Percentiles rank a stretch among this genome's conserved stretches.
These are phyloP conservation scores for Hyposmocoma kahamanoa DNA, from an alignment of 1,140 invertebrate species.

Conservation along the genomic window DNA sequence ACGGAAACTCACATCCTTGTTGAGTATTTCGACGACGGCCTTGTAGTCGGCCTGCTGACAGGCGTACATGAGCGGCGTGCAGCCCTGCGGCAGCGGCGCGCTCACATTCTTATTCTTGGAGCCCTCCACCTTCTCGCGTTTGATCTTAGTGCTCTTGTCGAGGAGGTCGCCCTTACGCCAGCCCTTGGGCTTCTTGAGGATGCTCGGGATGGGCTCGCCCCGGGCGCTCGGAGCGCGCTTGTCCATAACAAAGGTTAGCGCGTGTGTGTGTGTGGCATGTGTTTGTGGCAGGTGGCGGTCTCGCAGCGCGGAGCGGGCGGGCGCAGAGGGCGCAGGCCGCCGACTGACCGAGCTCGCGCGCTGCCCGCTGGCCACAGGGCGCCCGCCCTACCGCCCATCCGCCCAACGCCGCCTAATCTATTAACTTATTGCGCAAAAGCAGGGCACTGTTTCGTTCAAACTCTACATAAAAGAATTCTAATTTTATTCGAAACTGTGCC, in stretches of 20 bases:
- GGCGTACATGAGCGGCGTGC: constrained; percentile 90
- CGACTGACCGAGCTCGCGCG: constrained; percentile 51
- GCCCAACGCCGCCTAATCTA: constrained; percentile 31
- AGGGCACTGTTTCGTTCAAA: constrained; percentile 41
- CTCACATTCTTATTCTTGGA: constrained; percentile 43
- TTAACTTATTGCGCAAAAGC: constrained; percentile 43
- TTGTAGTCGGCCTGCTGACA: constrained; percentile 83
- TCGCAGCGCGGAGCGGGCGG: constrained; percentile 37
- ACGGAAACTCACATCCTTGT: constrained; percentile 65
- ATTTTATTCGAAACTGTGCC: no score
- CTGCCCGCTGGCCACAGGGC: constrained; percentile 40
- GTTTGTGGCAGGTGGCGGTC: constrained; percentile 29
- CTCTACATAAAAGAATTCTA: background rate
- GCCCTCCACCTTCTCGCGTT: constrained; percentile 46
- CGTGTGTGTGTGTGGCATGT: constrained; percentile 26
- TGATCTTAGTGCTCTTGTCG: constrained; percentile 61
- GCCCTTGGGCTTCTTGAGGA: constrained; percentile 57
- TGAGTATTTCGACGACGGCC: constrained; percentile 63
- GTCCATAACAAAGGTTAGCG: constrained; percentile 57
- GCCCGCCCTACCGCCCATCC: constrained; percentile 37
- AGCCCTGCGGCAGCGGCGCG: constrained; percentile 71
- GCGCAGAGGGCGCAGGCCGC: constrained; percentile 57
- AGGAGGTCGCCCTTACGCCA: constrained; percentile 46
- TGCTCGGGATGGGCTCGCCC: constrained; percentile 60
- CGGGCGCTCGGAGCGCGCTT: constrained; percentile 47